Evolutionary conservation across 2,113 vertebrate genomes (phyloP).

Genomic region (Anseranas semipalmata): DNA sequence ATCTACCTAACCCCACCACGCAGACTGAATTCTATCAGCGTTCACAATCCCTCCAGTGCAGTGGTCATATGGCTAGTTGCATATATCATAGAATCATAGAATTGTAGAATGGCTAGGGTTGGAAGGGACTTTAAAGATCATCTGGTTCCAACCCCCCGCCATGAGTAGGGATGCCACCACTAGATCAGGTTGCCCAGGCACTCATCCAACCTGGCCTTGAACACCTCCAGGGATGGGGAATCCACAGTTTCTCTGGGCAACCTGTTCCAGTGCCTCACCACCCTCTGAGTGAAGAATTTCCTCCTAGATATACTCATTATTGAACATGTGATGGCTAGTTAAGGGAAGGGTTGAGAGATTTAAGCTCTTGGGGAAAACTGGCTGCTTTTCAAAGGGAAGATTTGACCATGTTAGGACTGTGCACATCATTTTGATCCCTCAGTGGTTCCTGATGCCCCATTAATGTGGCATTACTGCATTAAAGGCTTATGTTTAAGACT

Average conservation of each 20-base stretch:
- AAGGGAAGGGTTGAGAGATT: not conserved
- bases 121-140: too few species aligned
- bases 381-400: not conserved
- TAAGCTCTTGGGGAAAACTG: not conserved
- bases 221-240: too few species aligned
- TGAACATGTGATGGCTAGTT: not conserved
- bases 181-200: too few species aligned
- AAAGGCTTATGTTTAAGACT: conserved; percentile 21
- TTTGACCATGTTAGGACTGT: not conserved
- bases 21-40: not conserved
- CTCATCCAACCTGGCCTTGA: too few species aligned
- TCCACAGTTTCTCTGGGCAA: too few species aligned
- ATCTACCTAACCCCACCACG: not conserved
- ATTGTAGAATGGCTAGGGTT: too few species aligned
- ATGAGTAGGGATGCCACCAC: too few species aligned
- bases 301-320: not conserved
- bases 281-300: too few species aligned
- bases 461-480: conserved; percentile 33
- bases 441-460: not conserved
- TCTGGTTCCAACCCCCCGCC: too few species aligned
- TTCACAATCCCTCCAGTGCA: not conserved
- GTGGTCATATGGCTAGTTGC: not conserved
- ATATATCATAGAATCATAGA: too few species aligned
- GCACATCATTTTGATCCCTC: conserved; percentile 12
- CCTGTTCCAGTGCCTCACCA: too few species aligned